Base-by-base conservation (phyloP, 2,888 invertebrate genomes). In the Celastrina argiolus region DNA sequence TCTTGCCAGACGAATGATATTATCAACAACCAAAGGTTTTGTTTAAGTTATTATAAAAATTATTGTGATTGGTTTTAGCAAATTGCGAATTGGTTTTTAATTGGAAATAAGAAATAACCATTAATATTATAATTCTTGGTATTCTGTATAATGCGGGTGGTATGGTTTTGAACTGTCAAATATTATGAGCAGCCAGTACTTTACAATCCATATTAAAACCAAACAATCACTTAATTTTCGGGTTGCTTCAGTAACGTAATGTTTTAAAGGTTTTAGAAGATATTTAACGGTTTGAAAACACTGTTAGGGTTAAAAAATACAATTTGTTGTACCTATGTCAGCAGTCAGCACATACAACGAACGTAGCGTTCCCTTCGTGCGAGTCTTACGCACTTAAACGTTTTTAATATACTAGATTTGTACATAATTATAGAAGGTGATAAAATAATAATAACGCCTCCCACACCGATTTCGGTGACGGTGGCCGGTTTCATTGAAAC, bases 41-140 rank as follows among this genome's bases (percentile, higher is more conserved):
- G 71, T 75, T 75, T 74, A 75, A 73, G 81, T 82, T 81, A 81
- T 78, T 74, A 87, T 82, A 80, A 85, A 87, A 88, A 84, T 88
- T 87, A 90, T 88, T 88, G 82, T 87, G 87, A 90, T 89, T 88
- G 86, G 81, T 83, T 88, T 85, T 87, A 87, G 88, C 86, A 87
- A 85, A 88, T 88, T 87, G 87, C 84, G 81, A 85, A 89, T 86
- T 84, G 86, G 81, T 77, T 82, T 72, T 76, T 76, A 77, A 69
- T 71, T 66, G 58, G 26, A 34, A 68, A 67, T 66, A 59, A 63
- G 63, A 56, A 66, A 34, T 18, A 51, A 56, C 36, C 42, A 42
- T 42, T 64, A 39, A n/a, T 26, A n/a, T 58, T 45, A 64, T 16
- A 28, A 7, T 45, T 64, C 22, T 34, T 34, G 34, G 56, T 39